Conservation (phyloP, 2,797 vertebrate species). For the Protonibea diacanthus region DNA sequence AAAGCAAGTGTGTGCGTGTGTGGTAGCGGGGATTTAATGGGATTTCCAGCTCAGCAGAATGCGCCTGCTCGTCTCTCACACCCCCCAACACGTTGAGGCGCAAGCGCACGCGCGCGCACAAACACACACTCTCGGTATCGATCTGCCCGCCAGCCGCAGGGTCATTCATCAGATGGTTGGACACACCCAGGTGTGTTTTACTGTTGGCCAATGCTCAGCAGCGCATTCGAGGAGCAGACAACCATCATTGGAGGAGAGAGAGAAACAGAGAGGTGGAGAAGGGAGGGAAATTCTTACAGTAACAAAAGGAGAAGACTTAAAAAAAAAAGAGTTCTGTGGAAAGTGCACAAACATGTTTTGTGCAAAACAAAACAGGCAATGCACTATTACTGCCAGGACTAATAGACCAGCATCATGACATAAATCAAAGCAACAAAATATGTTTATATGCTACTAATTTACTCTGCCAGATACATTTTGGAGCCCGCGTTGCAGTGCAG, state of each 20-base stretch:
- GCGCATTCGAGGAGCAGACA: conserved; percentile 77
- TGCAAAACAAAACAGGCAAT: not conserved
- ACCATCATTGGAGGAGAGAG: conserved; percentile 56
- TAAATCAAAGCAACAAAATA: not conserved
- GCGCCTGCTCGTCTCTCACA: conserved; percentile 69
- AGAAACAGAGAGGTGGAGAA: conserved; percentile 28
- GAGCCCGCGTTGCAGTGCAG: not conserved
- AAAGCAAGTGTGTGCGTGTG: conserved; percentile 40
- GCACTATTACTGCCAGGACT: not conserved
- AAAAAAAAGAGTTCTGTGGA: not conserved
- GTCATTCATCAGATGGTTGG: conserved; percentile 85
- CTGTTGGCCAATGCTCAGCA: conserved; percentile 82
- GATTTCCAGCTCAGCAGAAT: conserved; percentile 87
- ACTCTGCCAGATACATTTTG: conserved; percentile 13
- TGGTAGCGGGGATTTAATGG: conserved; percentile 82
- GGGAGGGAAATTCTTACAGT: conserved; percentile 25
- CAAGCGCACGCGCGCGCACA: conserved; percentile 42
- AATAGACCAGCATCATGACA: not conserved
- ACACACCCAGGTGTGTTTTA: conserved; percentile 87
- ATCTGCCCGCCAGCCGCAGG: conserved; percentile 77
- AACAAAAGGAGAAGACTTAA: conserved; percentile 13
- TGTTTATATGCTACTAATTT: not conserved
- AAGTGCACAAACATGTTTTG: not conserved
- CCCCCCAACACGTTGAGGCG: conserved; percentile 44
- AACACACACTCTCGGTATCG: conserved; percentile 71